Conservation (phyloP, 2,888 invertebrate genomes). For the Raillietiella orientalis region DNA sequence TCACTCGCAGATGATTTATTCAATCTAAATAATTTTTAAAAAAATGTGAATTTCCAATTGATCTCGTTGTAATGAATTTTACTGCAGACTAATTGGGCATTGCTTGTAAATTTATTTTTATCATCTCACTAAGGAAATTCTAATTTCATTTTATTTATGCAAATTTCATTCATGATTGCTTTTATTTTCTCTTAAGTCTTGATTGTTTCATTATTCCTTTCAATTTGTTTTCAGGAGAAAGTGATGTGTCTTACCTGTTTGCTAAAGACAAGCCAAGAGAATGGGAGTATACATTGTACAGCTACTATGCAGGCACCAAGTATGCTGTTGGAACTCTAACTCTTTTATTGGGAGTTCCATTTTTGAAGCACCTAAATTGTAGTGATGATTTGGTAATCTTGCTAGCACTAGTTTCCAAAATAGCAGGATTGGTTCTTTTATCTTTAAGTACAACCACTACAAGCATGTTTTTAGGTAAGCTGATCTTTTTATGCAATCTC, state of each 20-base stretch:
- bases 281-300: conserved; percentile 33
- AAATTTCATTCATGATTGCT: conserved; percentile 1
- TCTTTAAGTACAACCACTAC: conserved; percentile 11
- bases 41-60: too few species aligned
- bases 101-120: not conserved
- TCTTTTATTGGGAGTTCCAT: conserved; percentile 11
- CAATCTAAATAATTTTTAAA: too few species aligned
- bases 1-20: too few species aligned
- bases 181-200: not conserved
- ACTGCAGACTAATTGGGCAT: too few species aligned
- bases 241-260: conserved; percentile 35
- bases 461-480: conserved; percentile 13
- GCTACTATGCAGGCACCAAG: conserved; percentile 19
- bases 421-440: conserved; percentile 11
- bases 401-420: conserved; percentile 13
- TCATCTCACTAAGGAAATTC: not conserved
- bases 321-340: conserved; percentile 21
- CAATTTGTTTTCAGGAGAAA: conserved; percentile 27
- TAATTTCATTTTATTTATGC: not conserved
- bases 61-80: too few species aligned
- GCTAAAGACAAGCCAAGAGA: conserved; percentile 27
- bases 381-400: conserved; percentile 12
- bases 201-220: not conserved
- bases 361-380: conserved; percentile 8
- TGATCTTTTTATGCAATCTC: conserved; percentile 2